Evolutionary conservation across 2,113 vertebrate species (phyloP).

Genomic region (Leptosomus discolor): DNA sequence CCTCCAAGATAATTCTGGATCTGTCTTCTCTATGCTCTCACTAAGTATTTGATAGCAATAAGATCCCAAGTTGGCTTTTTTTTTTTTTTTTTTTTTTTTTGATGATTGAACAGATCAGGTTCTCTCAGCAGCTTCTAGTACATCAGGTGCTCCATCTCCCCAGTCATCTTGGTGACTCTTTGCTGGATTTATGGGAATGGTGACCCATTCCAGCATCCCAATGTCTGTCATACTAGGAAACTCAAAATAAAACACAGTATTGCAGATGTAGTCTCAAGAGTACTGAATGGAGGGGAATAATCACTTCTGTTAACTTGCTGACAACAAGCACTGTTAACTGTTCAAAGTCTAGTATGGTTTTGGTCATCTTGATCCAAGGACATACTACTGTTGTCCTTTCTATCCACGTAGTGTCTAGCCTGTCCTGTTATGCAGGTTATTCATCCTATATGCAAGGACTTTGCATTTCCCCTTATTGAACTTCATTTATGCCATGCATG

Average conservation of each 20-base stretch:
- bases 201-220: background rate
- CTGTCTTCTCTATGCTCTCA: background rate
- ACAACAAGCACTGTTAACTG: background rate
- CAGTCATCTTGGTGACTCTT: background rate
- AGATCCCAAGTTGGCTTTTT: background rate
- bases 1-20: background rate
- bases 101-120: background rate
- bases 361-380: background rate
- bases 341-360: background rate
- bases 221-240: background rate
- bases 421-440: background rate
- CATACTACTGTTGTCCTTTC: background rate
- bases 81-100: background rate
- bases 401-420: background rate
- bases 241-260: background rate
- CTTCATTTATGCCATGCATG: background rate
- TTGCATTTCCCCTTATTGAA: background rate
- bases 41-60: background rate
- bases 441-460: background rate
- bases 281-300: background rate
- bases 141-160: background rate
- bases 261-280: background rate
- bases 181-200: background rate
- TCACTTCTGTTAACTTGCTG: background rate
- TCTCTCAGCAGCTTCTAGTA: background rate